Base-by-base conservation (phyloP, 1,140 invertebrate species). In the Condylostylus longicornis region DNA sequence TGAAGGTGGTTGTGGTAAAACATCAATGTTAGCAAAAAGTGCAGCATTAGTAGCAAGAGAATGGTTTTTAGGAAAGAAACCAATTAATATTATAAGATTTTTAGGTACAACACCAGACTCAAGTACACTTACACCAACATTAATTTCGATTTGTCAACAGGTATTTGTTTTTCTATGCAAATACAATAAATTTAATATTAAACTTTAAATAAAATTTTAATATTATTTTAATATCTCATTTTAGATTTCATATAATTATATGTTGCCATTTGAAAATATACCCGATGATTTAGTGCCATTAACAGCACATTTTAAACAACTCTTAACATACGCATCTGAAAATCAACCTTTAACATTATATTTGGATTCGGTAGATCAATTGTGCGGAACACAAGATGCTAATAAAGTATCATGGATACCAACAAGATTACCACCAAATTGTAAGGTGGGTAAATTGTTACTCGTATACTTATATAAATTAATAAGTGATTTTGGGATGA, bases 391-490 rank as follows among this genome's bases (percentile, higher is more conserved):
- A 1, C 86, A 90, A 46, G 86, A 87, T 46, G 84, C 88, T 22
- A 95, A 95, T 56, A 91, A 94, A 62, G 75, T 98, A 23, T 87
- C 91, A 0, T 98, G 94, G 94, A 65, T 98, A 49, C 94, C 93
- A 0, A 87, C 87, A 0, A 70, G 80, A 40, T 63, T 98, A 15
- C 91, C 94, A 1, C 65, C 70, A 1, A 68, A 95, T 63, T 94
- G 90, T 49, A 96, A 96, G 72, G 80, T 91, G 57, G 65, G 55
- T 33, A 18, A 5, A n/a, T 27, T 10, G 14, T n/a, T 27, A 10
- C 4, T 4, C 25, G 4, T 12, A 23, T 12, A 12, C 22, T n/a
- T n/a, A n/a, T n/a, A n/a, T n/a, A n/a, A n/a, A n/a, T n/a, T n/a
- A n/a, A n/a, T n/a, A n/a, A n/a, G n/a, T n/a, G n/a, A n/a, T n/a